Conservation (phyloP, 2,888 invertebrate genomes). For the Theodoxus fluviatilis region DNA sequence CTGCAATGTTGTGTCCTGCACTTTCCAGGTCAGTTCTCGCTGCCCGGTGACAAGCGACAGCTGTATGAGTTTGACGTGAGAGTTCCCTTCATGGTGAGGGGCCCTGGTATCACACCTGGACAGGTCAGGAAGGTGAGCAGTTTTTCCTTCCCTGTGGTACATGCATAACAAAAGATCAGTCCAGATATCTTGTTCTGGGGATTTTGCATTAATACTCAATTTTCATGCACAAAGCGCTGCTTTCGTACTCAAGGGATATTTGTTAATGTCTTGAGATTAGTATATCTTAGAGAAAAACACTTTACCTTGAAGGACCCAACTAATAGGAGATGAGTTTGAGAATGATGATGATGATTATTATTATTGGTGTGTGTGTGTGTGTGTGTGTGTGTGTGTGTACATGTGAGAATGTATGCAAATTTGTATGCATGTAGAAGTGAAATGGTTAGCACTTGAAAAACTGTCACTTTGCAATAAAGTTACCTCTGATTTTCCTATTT, state of each 20-base stretch:
- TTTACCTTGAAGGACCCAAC: too few species aligned
- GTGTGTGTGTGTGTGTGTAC: neutral
- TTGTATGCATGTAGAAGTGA: neutral
- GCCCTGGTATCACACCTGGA: slow-evolving; percentile 70
- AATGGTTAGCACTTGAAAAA: too few species aligned
- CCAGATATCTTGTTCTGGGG: too few species aligned
- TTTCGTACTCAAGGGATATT: too few species aligned
- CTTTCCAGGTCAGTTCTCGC: slow-evolving; percentile 81
- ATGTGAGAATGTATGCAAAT: neutral
- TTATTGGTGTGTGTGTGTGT: neutral
- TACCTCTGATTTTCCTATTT: too few species aligned
- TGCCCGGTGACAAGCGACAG: slow-evolving; percentile 87
- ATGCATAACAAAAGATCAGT: neutral
- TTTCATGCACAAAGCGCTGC: too few species aligned
- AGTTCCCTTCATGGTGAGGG: slow-evolving; percentile 82
- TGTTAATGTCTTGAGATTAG: too few species aligned
- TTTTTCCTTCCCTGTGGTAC: neutral
- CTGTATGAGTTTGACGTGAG: slow-evolving; percentile 89
- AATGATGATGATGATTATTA: too few species aligned
- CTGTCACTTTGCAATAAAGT: too few species aligned
- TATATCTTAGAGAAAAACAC: too few species aligned
- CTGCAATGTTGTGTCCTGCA: neutral
- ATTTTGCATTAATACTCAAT: too few species aligned
- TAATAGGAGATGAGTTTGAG: too few species aligned
- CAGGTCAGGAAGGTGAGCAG: neutral